Conservation (phyloP, 1,140 invertebrate species). For the Lepidurus apus region DNA sequence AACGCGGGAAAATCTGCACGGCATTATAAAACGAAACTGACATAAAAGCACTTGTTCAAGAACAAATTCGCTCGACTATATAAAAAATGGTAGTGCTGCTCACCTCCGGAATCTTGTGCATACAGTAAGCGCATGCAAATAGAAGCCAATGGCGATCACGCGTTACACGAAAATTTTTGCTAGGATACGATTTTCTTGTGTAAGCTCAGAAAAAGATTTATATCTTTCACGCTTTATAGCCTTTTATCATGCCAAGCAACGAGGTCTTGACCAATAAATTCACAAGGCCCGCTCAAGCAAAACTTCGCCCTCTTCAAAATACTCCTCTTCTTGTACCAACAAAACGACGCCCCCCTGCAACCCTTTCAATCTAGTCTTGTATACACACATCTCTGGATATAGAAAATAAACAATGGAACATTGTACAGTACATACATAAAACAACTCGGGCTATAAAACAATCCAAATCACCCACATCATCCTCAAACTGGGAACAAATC, state of each 20-base stretch:
- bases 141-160: conserved; percentile 6
- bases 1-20: not conserved
- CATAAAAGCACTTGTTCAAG: not conserved
- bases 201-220: not conserved
- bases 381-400: too few relatives aligned
- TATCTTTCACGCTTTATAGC: not conserved
- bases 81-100: not conserved
- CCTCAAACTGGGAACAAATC: too few relatives aligned
- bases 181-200: conserved; percentile 4
- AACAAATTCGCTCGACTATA: not conserved
- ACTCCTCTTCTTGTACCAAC: not conserved
- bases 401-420: too few relatives aligned
- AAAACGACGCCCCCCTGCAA: not conserved
- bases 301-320: not conserved
- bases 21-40: not conserved
- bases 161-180: not conserved
- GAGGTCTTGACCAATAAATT: conserved; percentile 1
- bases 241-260: not conserved
- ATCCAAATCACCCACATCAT: too few relatives aligned
- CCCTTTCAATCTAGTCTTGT: too few relatives aligned
- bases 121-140: not conserved
- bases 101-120: not conserved
- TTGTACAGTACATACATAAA: too few relatives aligned
- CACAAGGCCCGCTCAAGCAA: not conserved
- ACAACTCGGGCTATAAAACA: too few relatives aligned